Evolutionary conservation across 2,113 vertebrate genomes (phyloP).

Genomic region (Ciconia boyciana): DNA sequence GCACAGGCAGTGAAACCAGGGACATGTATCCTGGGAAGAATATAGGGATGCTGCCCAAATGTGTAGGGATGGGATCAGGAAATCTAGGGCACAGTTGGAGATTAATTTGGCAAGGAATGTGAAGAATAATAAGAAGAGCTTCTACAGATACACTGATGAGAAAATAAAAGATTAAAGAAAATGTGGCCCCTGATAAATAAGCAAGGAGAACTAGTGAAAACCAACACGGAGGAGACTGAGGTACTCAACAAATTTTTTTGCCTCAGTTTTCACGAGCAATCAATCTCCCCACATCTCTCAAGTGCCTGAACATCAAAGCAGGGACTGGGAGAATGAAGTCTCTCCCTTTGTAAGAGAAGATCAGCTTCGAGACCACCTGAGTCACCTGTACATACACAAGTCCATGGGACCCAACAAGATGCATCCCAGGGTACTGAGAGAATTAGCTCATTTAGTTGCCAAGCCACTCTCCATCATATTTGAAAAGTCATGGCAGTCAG

Average conservation of each 20-base stretch:
- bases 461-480: not conserved
- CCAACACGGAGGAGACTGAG: not conserved
- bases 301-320: not conserved
- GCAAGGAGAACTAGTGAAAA: not conserved
- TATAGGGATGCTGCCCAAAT: not conserved
- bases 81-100: not conserved
- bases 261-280: not conserved
- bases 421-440: not conserved
- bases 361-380: not conserved
- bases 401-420: too few species aligned
- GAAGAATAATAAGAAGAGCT: not conserved
- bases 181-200: not conserved
- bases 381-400: not conserved
- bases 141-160: not conserved
- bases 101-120: not conserved
- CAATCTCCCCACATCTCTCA: not conserved
- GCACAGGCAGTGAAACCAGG: too few species aligned
- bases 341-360: not conserved
- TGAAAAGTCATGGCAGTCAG: not conserved
- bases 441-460: not conserved
- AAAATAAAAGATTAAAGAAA: not conserved
- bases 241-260: not conserved
- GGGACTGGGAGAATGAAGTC: not conserved
- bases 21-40: not conserved
- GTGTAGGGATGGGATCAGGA: not conserved